Conservation (phyloP, 2,888 invertebrate genomes). For the Drosophila longiperda region DNA sequence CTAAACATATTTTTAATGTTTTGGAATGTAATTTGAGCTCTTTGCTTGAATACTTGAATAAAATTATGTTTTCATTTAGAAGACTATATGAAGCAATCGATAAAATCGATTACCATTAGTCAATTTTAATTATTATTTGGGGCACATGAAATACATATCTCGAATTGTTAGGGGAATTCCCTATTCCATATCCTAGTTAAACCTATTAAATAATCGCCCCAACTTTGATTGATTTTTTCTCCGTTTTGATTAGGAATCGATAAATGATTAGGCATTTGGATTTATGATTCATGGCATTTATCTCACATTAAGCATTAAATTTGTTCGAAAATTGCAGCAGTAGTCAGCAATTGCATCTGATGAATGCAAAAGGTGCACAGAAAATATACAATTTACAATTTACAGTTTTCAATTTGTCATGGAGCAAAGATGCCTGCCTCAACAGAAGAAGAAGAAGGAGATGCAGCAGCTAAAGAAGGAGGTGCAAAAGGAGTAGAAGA, state of each 20-base stretch:
- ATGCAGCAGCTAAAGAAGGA: conserved; percentile 9
- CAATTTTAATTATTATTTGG: neutral
- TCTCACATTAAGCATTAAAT: conserved; percentile 28
- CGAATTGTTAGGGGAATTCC: neutral
- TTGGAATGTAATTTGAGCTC: neutral
- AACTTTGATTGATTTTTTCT: conserved; percentile 15
- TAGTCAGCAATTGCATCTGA: conserved; percentile 54
- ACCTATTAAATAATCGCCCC: neutral
- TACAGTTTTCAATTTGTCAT: conserved; percentile 35
- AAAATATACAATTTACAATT: conserved; percentile 41
- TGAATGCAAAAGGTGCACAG: conserved; percentile 27
- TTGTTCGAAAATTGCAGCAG: conserved; percentile 15
- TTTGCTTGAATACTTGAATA: conserved; percentile 1
- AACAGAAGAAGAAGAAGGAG: conserved; percentile 27
- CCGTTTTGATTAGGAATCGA: neutral
- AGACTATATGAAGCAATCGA: neutral
- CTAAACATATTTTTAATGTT: conserved; percentile 10
- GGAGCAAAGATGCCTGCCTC: conserved; percentile 46
- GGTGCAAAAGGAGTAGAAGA: conserved; percentile 31
- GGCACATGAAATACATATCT: neutral
- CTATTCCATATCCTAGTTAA: neutral
- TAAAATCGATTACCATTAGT: neutral
- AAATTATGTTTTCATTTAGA: neutral
- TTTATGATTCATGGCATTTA: conserved; percentile 11
- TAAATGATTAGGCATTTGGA: conserved; percentile 8